Evolutionary conservation across 2,797 vertebrate genomes (phyloP).

Genomic region (Cyprinella venusta): DNA sequence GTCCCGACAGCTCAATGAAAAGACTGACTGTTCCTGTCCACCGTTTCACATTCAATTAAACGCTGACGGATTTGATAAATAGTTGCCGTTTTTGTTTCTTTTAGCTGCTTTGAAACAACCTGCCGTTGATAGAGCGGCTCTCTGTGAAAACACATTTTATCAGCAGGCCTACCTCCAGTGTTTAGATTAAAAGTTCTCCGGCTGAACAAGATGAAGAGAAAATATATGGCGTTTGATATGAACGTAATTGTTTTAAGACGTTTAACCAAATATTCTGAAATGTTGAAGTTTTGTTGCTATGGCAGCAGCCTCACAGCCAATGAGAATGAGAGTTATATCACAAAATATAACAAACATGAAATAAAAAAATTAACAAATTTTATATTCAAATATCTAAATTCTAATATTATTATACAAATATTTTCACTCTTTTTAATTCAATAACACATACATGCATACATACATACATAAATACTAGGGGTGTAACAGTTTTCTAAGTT

Average conservation of each 20-base stretch:
- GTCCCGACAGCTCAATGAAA: slow-evolving; percentile 62
- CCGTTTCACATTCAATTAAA: slow-evolving; percentile 67
- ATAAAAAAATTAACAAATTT: neutral
- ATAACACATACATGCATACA: too few species aligned
- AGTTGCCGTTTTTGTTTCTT: slow-evolving; percentile 53
- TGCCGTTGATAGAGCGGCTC: slow-evolving; percentile 55
- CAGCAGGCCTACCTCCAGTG: slow-evolving; percentile 10
- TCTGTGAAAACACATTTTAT: slow-evolving; percentile 43
- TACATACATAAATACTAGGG: too few species aligned
- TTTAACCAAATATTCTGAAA: neutral
- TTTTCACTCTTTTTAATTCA: too few species aligned
- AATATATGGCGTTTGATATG: neutral
- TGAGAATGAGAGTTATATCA: slow-evolving; percentile 3
- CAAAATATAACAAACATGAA: neutral
- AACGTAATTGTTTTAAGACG: neutral
- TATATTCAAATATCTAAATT: neutral
- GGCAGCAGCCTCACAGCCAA: neutral
- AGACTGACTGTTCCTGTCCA: slow-evolving; percentile 60
- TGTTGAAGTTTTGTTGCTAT: neutral
- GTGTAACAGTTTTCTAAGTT: too few species aligned
- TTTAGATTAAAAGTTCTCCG: slow-evolving; percentile 21
- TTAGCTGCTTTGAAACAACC: slow-evolving; percentile 51
- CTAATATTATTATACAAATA: neutral
- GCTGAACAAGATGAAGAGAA: neutral
- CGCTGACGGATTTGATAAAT: slow-evolving; percentile 66